A percentile compares a stretch with the other conserved stretches of the same genome.
phyloP scores from a whole-genome alignment of 2,113 vertebrate species.

The Genyomyrus donnyi region DNA sequence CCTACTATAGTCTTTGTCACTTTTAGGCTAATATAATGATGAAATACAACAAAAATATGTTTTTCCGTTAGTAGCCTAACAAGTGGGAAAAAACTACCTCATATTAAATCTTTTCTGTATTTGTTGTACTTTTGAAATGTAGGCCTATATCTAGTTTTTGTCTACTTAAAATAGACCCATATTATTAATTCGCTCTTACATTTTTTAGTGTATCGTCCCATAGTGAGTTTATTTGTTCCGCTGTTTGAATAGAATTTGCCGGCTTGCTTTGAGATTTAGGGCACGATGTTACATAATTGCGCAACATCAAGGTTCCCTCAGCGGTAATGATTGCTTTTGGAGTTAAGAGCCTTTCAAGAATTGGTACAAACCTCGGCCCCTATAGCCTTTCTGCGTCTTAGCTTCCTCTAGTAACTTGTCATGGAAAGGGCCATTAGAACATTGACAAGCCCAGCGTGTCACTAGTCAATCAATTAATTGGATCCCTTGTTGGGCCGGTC shows the following conservation, averaged over 20 bases:
- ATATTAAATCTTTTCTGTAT: not conserved
- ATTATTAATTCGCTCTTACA: slow-evolving; percentile 11
- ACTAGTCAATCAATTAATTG: slow-evolving; percentile 71
- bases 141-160: not conserved
- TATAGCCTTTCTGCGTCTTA: slow-evolving; percentile 31
- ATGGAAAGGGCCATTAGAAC: slow-evolving; percentile 62
- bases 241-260: slow-evolving; percentile 50
- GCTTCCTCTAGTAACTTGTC: slow-evolving; percentile 55
- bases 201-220: slow-evolving; percentile 28
- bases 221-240: slow-evolving; percentile 50
- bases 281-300: slow-evolving; percentile 60
- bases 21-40: not conserved
- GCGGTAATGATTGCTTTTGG: slow-evolving; percentile 62
- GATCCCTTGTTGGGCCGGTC: slow-evolving; percentile 64
- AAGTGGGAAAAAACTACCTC: not conserved
- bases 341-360: slow-evolving; percentile 63
- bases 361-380: slow-evolving; percentile 54
- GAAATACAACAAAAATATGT: not conserved
- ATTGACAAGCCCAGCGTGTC: slow-evolving; percentile 68
- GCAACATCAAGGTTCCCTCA: slow-evolving; percentile 63
- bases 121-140: not conserved
- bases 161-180: not conserved
- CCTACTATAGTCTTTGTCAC: not conserved
- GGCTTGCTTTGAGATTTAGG: slow-evolving; percentile 46
- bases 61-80: not conserved